Evolutionary conservation across 2,888 invertebrate species (phyloP).

Genomic region (Heliconius ethilla): DNA sequence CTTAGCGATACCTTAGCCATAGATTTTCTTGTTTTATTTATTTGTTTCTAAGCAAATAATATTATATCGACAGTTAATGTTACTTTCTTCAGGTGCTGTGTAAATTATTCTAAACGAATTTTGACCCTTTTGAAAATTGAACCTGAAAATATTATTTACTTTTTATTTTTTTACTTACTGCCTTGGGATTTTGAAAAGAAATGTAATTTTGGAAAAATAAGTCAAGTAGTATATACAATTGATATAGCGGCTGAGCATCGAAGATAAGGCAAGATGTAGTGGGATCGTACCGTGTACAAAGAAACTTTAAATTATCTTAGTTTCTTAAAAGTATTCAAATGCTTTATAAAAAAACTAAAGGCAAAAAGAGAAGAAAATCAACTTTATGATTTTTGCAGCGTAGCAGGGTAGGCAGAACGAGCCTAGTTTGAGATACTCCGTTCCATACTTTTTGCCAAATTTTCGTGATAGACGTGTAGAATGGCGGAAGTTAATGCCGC

Average conservation of each 20-base stretch:
- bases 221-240: too few species aligned
- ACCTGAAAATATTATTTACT: not conserved
- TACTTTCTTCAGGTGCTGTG: conserved; percentile 54
- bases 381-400: not conserved
- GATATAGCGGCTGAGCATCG: too few species aligned
- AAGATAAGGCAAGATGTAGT: too few species aligned
- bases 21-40: conserved; percentile 56
- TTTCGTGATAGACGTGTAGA: not conserved
- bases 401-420: not conserved
- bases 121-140: not conserved
- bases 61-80: conserved; percentile 65
- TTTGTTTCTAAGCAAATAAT: conserved; percentile 61
- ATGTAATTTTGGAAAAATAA: too few species aligned
- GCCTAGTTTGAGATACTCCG: not conserved
- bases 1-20: too few species aligned
- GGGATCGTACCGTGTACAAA: too few species aligned
- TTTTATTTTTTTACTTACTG: not conserved
- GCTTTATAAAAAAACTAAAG: too few species aligned
- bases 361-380: too few species aligned
- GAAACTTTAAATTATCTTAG: too few species aligned
- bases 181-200: too few species aligned
- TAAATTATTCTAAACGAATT: conserved; percentile 20
- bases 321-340: too few species aligned
- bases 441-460: too few species aligned
- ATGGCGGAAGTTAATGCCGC: not conserved